Base-by-base conservation (phyloP, 2,888 invertebrate species). In the Lasius platythorax region DNA sequence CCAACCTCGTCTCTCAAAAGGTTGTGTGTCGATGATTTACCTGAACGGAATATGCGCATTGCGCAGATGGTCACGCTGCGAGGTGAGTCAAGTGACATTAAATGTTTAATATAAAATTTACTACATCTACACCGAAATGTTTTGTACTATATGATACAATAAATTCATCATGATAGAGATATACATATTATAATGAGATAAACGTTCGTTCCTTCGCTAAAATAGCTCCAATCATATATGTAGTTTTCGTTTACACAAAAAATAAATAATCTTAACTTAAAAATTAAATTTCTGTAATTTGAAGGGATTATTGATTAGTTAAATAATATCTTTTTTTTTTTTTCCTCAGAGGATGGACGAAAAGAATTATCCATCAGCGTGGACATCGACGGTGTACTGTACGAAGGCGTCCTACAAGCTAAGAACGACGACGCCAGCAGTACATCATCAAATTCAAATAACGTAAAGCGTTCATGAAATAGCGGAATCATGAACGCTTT, bases 381-480 rank as follows among this genome's bases (percentile, higher is more conserved):
- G 97, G 99, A 99, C 95, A 96, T 99, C 87, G 99, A 99, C 94
- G 99, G 99, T 66, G 97, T 98, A 76, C 98, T 98, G 95, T 99
- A 99, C 95, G 98, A 99, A 95, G 99, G 99, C 30, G 98, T 99
- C 11, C 96, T 99, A 9, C 98, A 98, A 95, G 97, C 97, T 74
- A 96, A 94, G 87, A 90, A 78, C 9, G 93, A 93, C 43, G 91
- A 87, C 76, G 88, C 82, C 83, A 91, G 85, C 85, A 79, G 86
- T 76, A 78, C 83, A 82, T 84, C 87, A 53, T 88, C 91, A 56
- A 84, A 89, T 6, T 85, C 85, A 50, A 90, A 87, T 85, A 93
- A 90, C 87, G 91, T 43, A 93, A 93, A 89, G 82, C 92, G 74
- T 84, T 2, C 94, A 67, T 92, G 93, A 56, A 93, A 93, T 88